Evolutionary conservation across 2,113 vertebrate genomes (phyloP), one percentile per base, ranked within the genome.

Genomic region (Dinomys branickii): DNA sequence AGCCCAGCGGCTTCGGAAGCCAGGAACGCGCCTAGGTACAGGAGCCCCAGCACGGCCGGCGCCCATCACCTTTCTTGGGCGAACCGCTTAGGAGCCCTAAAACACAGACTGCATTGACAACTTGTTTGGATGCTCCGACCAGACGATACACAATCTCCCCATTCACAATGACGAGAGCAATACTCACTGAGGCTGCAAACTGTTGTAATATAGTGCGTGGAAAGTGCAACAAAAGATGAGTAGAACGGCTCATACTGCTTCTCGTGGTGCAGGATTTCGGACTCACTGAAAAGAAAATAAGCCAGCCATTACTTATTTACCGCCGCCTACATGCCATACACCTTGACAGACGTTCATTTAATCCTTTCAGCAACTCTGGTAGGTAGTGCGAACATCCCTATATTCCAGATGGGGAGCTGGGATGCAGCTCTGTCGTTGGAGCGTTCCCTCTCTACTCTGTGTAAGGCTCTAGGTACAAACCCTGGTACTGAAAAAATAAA

Each of bases 181-280:
- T 95, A 99, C 99, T 98, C 99, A 99, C 99, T 99, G 94, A 99
- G 99, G 97, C 99, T 99, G 97, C 99, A 99, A 90, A 99, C 99
- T 75, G 99, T 99, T 97, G 99, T 99, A 98, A 99, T 99, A 98
- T 99, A 99, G 99, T 99, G 99, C 2, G 99, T 99, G 96, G 99
- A 99, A 89, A 99, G 99, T 2, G 99, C 99, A 98, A 99, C 99
- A 3, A 99, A 99, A 50, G 99, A 99, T 0, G 99, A 99, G 99
- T 99, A 99, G 98, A 99, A 99, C 5, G 99, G 99, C 98, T 99
- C 99, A 7, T 99, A 99, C 91, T 99, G 99, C 98, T 99, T 99
- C 99, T 99, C 99, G 0, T 99, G 99, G 97, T 99, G 99, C 98
- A 99, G 98, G 98, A 99, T 99, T 98, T 99, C 99, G 12, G 99